These are phyloP conservation scores for Drosophila parthenogenetica DNA, from an alignment of 2,888 invertebrate genomes.

Conservation along the genomic window DNA sequence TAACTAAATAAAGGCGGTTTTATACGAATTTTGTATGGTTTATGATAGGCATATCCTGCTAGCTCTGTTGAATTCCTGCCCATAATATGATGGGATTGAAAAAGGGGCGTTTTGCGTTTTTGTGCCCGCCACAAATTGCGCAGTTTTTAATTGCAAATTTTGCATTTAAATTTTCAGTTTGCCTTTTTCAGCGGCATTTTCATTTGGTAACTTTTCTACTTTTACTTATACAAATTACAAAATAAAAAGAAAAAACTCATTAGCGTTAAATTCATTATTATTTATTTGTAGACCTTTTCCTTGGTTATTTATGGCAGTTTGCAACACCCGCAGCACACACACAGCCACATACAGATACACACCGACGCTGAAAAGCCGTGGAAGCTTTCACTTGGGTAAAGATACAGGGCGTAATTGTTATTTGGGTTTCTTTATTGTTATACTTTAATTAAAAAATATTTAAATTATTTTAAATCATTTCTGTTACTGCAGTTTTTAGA, in stretches of 20 bases:
- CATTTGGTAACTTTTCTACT: slow-evolving; percentile 28
- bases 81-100: slow-evolving; percentile 35
- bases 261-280: slow-evolving; percentile 55
- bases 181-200: slow-evolving; percentile 44
- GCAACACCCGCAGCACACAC: slow-evolving; percentile 49
- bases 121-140: slow-evolving; percentile 21
- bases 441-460: neutral
- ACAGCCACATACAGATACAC: neutral
- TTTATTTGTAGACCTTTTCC: slow-evolving; percentile 45
- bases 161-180: slow-evolving; percentile 28
- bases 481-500: no score
- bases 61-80: slow-evolving; percentile 46
- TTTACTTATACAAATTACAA: slow-evolving; percentile 47
- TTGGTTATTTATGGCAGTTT: slow-evolving; percentile 58
- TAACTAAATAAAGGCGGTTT: slow-evolving; percentile 24
- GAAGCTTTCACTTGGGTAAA: neutral
- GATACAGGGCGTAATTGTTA: slow-evolving; percentile 12
- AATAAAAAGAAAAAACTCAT: slow-evolving; percentile 55
- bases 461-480: neutral
- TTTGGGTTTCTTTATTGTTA: slow-evolving; percentile 15
- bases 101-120: slow-evolving; percentile 17
- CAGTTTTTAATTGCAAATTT: slow-evolving; percentile 39
- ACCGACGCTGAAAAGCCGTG: neutral
- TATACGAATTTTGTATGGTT: slow-evolving; percentile 5
- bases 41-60: neutral